Base-by-base conservation (phyloP, 2,888 invertebrate genomes). In the Megamerina dolium region DNA sequence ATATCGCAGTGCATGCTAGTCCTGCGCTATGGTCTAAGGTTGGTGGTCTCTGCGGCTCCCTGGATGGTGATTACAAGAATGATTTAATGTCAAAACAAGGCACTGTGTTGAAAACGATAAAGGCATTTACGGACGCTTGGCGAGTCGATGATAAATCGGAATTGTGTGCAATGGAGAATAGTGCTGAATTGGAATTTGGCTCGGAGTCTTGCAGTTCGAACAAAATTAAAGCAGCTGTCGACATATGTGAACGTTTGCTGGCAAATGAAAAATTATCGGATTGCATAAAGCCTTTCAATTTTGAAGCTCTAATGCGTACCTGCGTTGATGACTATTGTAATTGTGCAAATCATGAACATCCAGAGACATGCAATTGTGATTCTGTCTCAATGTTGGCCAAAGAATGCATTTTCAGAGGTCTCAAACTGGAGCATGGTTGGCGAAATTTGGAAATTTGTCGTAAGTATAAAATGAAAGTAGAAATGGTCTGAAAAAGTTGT, bases 251-350 rank as follows among this genome's bases (percentile, higher is more conserved):
- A 18, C 75, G 76, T 36, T 61, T 87, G 19, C 72, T 87, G 49
- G 73, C 75, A 9, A 82, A 83, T 63, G 73, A 76, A 2, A 80
- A 81, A 59, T 81, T 87, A 59, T 66, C 75, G 12, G 74, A 77
- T 33, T 89, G 89, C 63, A 75, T 80, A 0, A 60, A 83, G 77
- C 74, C 75, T 1, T 77, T 87, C 59, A 83, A 85, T 53, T 77
- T 82, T 2, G 71, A 78, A 0, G 73, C 80, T 2, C 74, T 88
- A 33, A 66, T 85, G 31, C 80, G 81, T 40, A 80, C 85, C 1
- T 93, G 92, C 54, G 77, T 80, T 39, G 84, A 83, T 76, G 90
- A 92, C 63, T 90, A 83, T 64, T 91, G 91, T 62, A 76, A 79
- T 17, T 83, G 85, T 51, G 74, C 75, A 8, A 66, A 77, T 43